phyloP scores from a whole-genome alignment of 2,888 invertebrate species.

The Homarus gammarus region DNA sequence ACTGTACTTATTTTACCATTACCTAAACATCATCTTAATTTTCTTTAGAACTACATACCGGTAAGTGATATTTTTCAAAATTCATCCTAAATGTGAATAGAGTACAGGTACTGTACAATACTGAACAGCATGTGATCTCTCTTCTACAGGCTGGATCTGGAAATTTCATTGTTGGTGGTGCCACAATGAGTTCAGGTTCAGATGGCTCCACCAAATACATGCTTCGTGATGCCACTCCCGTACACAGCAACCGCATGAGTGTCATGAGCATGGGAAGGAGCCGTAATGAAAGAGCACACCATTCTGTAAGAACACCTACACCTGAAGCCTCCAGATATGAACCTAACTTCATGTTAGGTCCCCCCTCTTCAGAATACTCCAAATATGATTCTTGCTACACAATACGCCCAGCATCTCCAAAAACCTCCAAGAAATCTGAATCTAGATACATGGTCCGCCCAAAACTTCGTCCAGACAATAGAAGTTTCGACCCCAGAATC shows the following conservation, averaged over 20 bases:
- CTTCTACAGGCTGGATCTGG: neutral
- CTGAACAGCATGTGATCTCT: no score
- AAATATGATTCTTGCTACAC: constrained; percentile 21
- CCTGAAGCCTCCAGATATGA: constrained; percentile 50
- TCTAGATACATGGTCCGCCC: constrained; percentile 42
- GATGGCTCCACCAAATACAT: constrained; percentile 43
- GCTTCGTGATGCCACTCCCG: constrained; percentile 8
- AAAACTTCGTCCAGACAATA: neutral
- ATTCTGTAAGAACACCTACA: constrained; percentile 24
- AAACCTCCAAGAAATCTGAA: neutral
- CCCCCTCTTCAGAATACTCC: constrained; percentile 7
- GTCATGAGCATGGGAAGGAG: constrained; percentile 21
- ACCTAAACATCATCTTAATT: no score
- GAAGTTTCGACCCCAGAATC: constrained; percentile 2
- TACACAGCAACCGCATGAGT: constrained; percentile 22
- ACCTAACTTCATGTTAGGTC: constrained; percentile 56
- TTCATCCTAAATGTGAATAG: no score
- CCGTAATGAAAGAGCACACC: constrained; percentile 7
- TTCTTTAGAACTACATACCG: no score
- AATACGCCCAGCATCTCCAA: constrained; percentile 29
- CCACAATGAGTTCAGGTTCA: constrained; percentile 42
- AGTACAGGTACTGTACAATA: no score
- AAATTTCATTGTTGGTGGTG: constrained; percentile 7
- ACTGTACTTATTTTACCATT: no score
- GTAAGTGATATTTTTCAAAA: no score